Conservation (phyloP, 2,888 invertebrate genomes). For the Arenicola marina region DNA sequence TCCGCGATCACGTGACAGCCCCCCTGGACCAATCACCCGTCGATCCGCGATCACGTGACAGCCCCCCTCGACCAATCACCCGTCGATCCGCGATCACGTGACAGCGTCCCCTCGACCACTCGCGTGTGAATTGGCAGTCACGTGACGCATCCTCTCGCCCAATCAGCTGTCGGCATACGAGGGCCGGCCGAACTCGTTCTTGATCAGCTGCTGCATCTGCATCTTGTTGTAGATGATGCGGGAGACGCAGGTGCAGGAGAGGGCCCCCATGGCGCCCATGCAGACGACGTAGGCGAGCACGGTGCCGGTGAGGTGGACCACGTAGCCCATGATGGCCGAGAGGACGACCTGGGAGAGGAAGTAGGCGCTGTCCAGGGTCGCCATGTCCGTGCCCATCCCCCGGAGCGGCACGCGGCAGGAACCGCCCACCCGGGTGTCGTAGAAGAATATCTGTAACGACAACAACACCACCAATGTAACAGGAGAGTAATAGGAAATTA, state of each 20-base stretch:
- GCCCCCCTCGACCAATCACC: too few relatives aligned
- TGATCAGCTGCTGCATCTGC: conserved; percentile 20
- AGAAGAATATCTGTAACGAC: conserved; percentile 58
- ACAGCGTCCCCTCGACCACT: too few relatives aligned
- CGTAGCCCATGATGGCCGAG: conserved; percentile 61
- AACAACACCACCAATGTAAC: too few relatives aligned
- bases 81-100: too few relatives aligned
- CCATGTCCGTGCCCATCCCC: conserved; percentile 93
- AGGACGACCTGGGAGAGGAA: conserved; percentile 60
- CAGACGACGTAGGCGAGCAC: conserved; percentile 61
- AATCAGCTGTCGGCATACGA: too few relatives aligned
- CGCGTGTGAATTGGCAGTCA: too few relatives aligned
- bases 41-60: too few relatives aligned
- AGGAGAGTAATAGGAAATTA: too few relatives aligned
- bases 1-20: too few relatives aligned
- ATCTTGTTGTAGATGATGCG: conserved; percentile 37
- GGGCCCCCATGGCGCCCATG: conserved; percentile 58
- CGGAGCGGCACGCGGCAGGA: conserved; percentile 61
- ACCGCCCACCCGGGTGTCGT: conserved; percentile 37
- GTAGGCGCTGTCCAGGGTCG: conserved; percentile 65
- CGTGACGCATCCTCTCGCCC: too few relatives aligned
- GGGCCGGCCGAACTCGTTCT: too few relatives aligned
- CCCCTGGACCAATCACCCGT: too few relatives aligned
- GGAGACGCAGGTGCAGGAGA: conserved; percentile 51
- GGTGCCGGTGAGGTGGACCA: conserved; percentile 61